A percentile compares a stretch with the other conserved stretches of the same genome.
Conservation (phyloP, 2,113 vertebrate genomes). For the Melanerpes aurifrons region DNA sequence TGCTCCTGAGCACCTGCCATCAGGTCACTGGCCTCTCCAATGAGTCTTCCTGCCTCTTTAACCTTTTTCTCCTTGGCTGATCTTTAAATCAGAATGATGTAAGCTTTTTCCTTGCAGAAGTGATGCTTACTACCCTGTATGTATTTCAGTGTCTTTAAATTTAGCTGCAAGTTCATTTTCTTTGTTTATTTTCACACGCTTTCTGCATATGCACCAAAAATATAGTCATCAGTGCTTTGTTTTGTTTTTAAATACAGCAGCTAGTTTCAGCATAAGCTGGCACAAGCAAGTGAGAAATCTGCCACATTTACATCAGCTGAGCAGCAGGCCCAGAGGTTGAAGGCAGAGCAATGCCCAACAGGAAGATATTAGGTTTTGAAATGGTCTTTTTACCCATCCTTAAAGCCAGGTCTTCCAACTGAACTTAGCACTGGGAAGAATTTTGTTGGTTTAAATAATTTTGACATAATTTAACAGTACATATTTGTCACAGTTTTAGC, state of each 20-base stretch:
- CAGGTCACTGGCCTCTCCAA: neutral
- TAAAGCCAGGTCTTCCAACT: neutral
- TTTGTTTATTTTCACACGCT: conserved; percentile 13
- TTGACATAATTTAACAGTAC: neutral
- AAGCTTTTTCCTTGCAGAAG: neutral
- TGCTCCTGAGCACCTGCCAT: neutral
- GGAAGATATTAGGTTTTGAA: neutral
- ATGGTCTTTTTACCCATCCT: neutral
- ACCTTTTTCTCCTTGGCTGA: conserved; percentile 52
- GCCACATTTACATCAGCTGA: neutral
- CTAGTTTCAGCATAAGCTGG: conserved; percentile 1
- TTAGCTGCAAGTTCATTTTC: conserved; percentile 19
- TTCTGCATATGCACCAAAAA: conserved; percentile 3
- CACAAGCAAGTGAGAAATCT: conserved; percentile 16
- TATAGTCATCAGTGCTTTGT: conserved; percentile 18
- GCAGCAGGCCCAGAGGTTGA: neutral
- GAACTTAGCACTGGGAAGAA: neutral
- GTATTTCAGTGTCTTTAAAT: conserved; percentile 11
- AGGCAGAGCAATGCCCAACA: neutral
- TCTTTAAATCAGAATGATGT: neutral
- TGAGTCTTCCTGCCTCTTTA: neutral
- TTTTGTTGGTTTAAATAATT: neutral
- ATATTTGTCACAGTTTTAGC: neutral
- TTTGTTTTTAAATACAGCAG: conserved; percentile 31
- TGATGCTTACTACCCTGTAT: neutral